These are phyloP conservation scores for Castor canadensis DNA, from an alignment of 2,113 vertebrate species.

Conservation along the genomic window DNA sequence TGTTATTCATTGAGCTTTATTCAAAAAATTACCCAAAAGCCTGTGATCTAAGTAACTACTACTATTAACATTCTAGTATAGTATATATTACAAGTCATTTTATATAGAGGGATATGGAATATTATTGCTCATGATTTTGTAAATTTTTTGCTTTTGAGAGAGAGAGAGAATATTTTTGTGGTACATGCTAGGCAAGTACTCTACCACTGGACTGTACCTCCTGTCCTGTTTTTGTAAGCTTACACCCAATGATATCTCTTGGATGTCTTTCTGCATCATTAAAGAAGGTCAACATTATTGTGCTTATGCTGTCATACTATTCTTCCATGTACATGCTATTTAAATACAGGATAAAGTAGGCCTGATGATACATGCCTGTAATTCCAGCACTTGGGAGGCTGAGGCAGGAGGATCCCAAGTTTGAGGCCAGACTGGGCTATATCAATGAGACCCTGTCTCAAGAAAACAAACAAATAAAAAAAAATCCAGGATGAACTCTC, in stretches of 20 bases:
- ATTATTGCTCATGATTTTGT: neutral
- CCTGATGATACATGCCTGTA: no score
- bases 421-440: no score
- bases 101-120: neutral
- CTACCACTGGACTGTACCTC: neutral
- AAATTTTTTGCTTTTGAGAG: no score
- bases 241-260: neutral
- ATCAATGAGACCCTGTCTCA: no score
- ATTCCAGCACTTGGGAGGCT: no score
- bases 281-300: neutral
- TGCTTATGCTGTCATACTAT: neutral
- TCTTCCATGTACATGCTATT: neutral
- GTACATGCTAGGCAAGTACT: neutral
- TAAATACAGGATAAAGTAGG: neutral
- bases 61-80: neutral
- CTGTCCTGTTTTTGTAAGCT: neutral
- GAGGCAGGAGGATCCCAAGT: no score
- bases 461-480: no score
- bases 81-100: neutral
- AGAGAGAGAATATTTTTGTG: no score
- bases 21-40: neutral
- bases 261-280: neutral
- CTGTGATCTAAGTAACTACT: neutral
- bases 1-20: neutral
- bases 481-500: neutral